A percentile compares a stretch with the other conserved stretches of the same genome.
Conservation (phyloP, 2,888 invertebrate species). For the Palloptera scutellata region DNA sequence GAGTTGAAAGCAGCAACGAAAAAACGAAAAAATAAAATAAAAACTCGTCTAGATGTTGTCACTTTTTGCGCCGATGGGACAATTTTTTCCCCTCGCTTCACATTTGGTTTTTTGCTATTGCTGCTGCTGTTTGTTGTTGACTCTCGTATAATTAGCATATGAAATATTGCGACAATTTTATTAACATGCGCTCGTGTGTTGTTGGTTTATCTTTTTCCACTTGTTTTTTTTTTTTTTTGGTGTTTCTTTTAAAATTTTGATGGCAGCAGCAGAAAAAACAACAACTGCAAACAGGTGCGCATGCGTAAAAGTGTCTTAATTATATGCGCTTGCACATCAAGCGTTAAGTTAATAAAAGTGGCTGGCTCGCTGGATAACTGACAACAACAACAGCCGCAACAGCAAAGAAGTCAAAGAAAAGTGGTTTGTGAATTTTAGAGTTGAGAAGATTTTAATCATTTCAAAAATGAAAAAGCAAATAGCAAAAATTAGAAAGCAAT, state of each 20-base stretch:
- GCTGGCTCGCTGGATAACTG: not conserved
- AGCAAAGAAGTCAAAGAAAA: not conserved
- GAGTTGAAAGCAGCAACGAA: conserved; percentile 14
- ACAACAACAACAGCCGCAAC: not conserved
- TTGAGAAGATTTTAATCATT: not conserved
- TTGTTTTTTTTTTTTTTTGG: too few species aligned
- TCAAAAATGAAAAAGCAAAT: not conserved
- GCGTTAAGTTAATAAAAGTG: conserved; percentile 39
- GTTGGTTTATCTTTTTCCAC: not conserved
- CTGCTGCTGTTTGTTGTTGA: conserved; percentile 16
- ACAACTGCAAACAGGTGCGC: conserved; percentile 47
- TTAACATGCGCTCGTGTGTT: conserved; percentile 38
- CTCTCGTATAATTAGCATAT: conserved; percentile 43
- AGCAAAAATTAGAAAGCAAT: too few species aligned
- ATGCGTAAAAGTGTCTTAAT: conserved; percentile 49
- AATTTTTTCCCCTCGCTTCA: conserved; percentile 27
- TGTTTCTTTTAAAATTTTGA: not conserved
- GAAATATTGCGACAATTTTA: conserved; percentile 47
- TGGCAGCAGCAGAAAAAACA: conserved; percentile 14
- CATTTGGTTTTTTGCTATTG: conserved; percentile 10
- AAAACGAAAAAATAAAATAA: too few species aligned
- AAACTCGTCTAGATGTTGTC: conserved; percentile 32
- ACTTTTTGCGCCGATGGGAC: conserved; percentile 39
- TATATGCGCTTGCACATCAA: conserved; percentile 44
- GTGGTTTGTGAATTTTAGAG: not conserved